Conservation (phyloP, 2,113 vertebrate genomes). For the Lichenostomus cassidix region DNA sequence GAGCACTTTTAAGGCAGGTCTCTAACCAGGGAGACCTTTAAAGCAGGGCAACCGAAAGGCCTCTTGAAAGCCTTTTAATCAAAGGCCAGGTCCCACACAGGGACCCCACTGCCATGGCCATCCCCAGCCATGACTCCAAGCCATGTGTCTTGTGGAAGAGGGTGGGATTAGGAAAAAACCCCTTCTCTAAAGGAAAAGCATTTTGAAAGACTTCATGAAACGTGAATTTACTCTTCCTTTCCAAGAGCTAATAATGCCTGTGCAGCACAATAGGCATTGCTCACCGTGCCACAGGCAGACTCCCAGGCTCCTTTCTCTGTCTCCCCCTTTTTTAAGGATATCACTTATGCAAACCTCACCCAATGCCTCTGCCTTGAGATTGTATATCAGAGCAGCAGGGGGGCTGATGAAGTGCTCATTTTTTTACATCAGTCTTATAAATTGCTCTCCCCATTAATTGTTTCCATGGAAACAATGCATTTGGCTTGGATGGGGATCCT, state of each 20-base stretch:
- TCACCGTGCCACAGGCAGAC: constrained; percentile 38
- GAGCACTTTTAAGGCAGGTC: neutral
- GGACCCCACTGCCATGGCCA: neutral
- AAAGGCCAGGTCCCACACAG: neutral
- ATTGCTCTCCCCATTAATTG: constrained; percentile 83
- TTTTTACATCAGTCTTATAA: constrained; percentile 81
- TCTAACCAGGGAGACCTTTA: neutral
- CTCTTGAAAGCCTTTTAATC: neutral
- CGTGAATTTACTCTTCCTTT: constrained; percentile 43
- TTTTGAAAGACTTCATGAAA: constrained; percentile 43
- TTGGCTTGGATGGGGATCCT: constrained; percentile 73
- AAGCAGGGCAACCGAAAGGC: neutral
- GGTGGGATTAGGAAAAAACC: neutral
- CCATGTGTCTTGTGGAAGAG: neutral
- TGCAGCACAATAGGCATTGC: constrained; percentile 41
- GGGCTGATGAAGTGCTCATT: constrained; percentile 73
- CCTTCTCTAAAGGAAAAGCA: constrained; percentile 25
- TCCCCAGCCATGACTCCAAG: neutral
- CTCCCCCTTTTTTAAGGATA: neutral
- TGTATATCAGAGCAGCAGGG: constrained; percentile 71
- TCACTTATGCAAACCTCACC: constrained; percentile 28
- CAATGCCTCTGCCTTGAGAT: constrained; percentile 37
- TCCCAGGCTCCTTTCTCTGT: constrained; percentile 7
- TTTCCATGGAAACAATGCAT: constrained; percentile 83
- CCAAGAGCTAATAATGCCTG: constrained; percentile 48